These are phyloP conservation scores for Rhimphoctona megacephalus DNA, from an alignment of 2,888 invertebrate genomes.

Conservation along the genomic window DNA sequence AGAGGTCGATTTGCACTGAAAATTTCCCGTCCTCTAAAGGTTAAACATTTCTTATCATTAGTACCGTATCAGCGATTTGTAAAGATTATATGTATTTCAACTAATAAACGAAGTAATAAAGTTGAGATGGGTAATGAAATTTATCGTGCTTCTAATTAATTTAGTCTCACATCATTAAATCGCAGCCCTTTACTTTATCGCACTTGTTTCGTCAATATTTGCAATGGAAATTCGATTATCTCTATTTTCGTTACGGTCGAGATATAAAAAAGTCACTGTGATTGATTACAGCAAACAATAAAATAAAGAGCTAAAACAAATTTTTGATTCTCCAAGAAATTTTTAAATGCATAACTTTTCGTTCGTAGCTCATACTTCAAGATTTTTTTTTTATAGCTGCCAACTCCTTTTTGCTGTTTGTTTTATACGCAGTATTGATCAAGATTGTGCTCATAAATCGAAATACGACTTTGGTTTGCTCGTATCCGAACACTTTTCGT, in stretches of 20 bases:
- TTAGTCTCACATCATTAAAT: not conserved
- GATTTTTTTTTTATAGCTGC: not conserved
- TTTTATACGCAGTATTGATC: not conserved
- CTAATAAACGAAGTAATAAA: not conserved
- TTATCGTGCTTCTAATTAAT: not conserved
- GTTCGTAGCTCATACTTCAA: not conserved
- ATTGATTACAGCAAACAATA: not conserved
- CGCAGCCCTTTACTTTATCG: not conserved
- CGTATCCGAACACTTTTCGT: not conserved
- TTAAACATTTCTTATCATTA: not conserved
- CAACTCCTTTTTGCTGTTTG: not conserved
- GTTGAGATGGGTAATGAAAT: too few relatives aligned
- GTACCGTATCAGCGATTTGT: not conserved
- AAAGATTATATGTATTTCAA: not conserved
- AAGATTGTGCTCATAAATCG: slow-evolving; percentile 13
- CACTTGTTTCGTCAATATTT: not conserved
- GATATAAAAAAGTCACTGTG: not conserved
- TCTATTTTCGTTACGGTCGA: not conserved
- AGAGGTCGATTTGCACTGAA: too few relatives aligned
- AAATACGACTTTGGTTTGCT: not conserved
- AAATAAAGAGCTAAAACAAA: too few relatives aligned
- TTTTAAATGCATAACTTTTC: not conserved
- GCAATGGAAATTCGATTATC: not conserved
- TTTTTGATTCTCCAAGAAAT: not conserved
- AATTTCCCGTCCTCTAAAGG: too few relatives aligned